These are phyloP conservation scores for Urosaurus nigricauda DNA, from an alignment of 2,797 vertebrate species.

Conservation along the genomic window DNA sequence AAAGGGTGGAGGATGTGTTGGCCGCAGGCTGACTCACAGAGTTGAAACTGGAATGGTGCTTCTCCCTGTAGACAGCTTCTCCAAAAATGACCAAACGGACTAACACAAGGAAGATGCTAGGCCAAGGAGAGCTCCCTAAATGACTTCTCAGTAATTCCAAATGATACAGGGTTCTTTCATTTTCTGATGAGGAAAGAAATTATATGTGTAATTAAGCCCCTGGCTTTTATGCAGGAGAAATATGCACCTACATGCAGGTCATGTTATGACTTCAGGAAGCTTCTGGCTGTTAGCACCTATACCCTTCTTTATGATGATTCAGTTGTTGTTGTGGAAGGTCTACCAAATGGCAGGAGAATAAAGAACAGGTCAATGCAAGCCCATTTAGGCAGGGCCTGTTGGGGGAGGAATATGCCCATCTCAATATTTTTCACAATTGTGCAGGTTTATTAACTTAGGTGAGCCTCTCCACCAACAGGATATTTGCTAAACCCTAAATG, in stretches of 20 bases:
- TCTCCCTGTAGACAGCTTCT: background rate
- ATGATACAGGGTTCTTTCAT: too few species aligned
- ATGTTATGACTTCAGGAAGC: background rate
- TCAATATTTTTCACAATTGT: background rate
- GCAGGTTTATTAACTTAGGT: background rate
- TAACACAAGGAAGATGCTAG: background rate
- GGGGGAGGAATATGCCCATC: too few species aligned
- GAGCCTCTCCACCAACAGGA: background rate
- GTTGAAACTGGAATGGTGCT: background rate
- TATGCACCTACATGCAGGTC: accelerated
- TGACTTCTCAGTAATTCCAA: background rate
- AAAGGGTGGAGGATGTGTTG: background rate
- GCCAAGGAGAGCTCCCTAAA: background rate
- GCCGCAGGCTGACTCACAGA: background rate
- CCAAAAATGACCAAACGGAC: background rate
- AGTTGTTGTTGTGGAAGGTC: background rate
- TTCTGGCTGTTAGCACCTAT: too few species aligned
- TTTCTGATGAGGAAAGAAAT: too few species aligned
- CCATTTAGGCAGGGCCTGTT: background rate
- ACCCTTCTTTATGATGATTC: background rate
- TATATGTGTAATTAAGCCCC: background rate
- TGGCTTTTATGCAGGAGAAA: background rate
- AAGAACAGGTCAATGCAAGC: background rate
- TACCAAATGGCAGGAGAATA: background rate
- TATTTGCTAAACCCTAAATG: background rate